phyloP scores from a whole-genome alignment of 2,797 vertebrate species.

The Muscicapa striata region DNA sequence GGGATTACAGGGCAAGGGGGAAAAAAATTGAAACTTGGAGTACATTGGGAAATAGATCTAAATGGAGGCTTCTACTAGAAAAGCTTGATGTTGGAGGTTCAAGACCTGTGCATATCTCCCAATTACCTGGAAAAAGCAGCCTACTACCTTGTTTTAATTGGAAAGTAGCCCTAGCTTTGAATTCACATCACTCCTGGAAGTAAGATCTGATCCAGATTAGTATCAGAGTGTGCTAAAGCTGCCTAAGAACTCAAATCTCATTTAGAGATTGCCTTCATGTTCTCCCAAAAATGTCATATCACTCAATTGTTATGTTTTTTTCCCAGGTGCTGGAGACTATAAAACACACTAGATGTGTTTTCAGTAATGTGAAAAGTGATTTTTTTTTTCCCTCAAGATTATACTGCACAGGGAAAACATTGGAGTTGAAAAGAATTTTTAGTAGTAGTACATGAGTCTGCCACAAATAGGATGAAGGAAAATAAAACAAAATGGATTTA shows the following conservation, averaged over 20 bases:
- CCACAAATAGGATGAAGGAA: constrained; percentile 59
- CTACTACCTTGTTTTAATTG: constrained; percentile 28
- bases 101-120: not conserved
- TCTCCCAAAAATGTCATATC: constrained; percentile 62
- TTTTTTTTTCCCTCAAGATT: not conserved
- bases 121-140: not conserved
- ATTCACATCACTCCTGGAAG: constrained; percentile 19
- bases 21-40: not conserved
- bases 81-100: not conserved
- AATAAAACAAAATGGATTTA: constrained; percentile 67
- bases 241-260: constrained; percentile 69
- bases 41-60: not conserved
- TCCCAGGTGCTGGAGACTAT: constrained; percentile 59
- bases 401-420: constrained; percentile 47
- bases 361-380: constrained; percentile 59
- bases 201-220: constrained; percentile 54
- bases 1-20: no score
- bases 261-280: constrained; percentile 66
- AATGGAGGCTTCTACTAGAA: not conserved
- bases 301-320: constrained; percentile 62
- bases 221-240: constrained; percentile 42
- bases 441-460: constrained; percentile 55
- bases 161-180: not conserved
- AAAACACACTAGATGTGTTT: constrained; percentile 59
- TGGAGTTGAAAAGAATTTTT: constrained; percentile 67